These are phyloP conservation scores for Sipha maydis DNA, from an alignment of 2,888 invertebrate species.

Conservation along the genomic window DNA sequence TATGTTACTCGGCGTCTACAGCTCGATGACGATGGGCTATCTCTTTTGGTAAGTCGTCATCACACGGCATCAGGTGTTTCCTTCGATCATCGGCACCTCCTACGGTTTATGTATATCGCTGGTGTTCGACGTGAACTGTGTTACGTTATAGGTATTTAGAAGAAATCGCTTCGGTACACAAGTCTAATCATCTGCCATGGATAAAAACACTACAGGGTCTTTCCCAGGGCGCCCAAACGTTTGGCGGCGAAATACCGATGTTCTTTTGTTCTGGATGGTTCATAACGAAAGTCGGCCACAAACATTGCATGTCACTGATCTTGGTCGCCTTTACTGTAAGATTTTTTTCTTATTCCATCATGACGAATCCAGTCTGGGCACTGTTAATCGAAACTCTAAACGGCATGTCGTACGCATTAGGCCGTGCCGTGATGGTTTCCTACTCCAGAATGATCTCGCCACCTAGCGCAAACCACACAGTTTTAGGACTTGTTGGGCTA, in stretches of 20 bases:
- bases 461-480: constrained; percentile 85
- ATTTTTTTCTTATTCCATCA: constrained; percentile 83
- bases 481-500: constrained; percentile 86
- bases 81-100: too few species aligned
- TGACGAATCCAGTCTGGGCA: constrained; percentile 84
- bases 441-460: constrained; percentile 87
- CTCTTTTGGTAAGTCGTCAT: constrained; percentile 37
- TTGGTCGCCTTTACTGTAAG: constrained; percentile 82
- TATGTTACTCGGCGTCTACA: neutral
- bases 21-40: constrained; percentile 35
- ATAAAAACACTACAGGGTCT: constrained; percentile 80
- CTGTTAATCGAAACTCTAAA: constrained; percentile 87
- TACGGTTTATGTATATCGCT: too few species aligned
- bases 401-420: constrained; percentile 88
- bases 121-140: too few species aligned
- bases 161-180: constrained; percentile 68
- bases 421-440: constrained; percentile 88
- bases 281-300: constrained; percentile 81
- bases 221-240: constrained; percentile 81
- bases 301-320: constrained; percentile 84
- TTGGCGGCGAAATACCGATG: constrained; percentile 87
- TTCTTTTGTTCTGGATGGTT: constrained; percentile 81
- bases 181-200: constrained; percentile 68
- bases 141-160: constrained; percentile 72
- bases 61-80: too few species aligned